These are phyloP conservation scores for Patella pellucida DNA, from an alignment of 2,888 invertebrate genomes.

Conservation along the genomic window DNA sequence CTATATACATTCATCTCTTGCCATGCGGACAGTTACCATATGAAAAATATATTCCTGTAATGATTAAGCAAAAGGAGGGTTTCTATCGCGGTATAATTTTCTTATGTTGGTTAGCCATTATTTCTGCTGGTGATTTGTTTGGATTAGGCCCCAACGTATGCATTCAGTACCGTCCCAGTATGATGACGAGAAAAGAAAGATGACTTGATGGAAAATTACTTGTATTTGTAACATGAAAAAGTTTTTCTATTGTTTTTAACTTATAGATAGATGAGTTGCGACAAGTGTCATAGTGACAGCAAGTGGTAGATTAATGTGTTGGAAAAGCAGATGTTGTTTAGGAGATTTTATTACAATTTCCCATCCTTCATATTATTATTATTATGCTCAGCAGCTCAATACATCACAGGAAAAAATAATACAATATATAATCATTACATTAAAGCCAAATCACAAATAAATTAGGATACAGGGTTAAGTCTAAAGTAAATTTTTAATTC, in stretches of 20 bases:
- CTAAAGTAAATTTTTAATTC: no score
- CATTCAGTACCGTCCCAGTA: no score
- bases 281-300: constrained; percentile 2
- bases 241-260: not conserved
- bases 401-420: no score
- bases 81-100: constrained; percentile 5
- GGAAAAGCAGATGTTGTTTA: not conserved
- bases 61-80: not conserved
- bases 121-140: no score
- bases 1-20: not conserved
- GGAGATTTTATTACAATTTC: no score
- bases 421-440: no score
- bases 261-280: not conserved
- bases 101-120: not conserved
- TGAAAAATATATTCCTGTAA: not conserved
- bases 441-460: no score
- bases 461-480: no score
- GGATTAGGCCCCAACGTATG: no score
- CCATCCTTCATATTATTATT: no score
- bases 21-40: constrained; percentile 7
- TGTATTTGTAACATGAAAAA: constrained; percentile 5
- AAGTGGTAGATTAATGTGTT: constrained; percentile 5
- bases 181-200: no score
- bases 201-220: not conserved
- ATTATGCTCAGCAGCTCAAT: no score